Evolutionary conservation across 2,113 vertebrate species (phyloP).

Genomic region (Calyptomena viridis): DNA sequence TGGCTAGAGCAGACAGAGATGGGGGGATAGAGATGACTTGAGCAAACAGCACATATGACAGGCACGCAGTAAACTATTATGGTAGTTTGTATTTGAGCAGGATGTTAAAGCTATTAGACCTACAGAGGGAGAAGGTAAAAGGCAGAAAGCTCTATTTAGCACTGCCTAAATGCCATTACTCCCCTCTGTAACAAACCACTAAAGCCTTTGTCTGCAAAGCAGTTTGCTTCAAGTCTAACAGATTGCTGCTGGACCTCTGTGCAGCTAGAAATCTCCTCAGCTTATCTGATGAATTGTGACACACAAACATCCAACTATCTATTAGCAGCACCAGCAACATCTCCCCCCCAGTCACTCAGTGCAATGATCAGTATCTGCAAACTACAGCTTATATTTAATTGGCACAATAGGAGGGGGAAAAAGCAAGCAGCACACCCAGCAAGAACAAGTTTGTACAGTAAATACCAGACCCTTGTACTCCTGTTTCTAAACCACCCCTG

Average conservation of each 20-base stretch:
- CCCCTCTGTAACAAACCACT: not conserved
- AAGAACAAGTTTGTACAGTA: not conserved
- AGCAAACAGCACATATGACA: not conserved
- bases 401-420: not conserved
- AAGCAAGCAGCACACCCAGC: not conserved
- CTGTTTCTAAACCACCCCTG: not conserved
- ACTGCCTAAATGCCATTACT: not conserved
- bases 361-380: not conserved
- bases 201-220: not conserved
- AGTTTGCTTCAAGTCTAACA: not conserved
- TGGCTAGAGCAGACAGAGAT: not conserved
- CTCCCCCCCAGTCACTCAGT: not conserved
- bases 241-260: not conserved
- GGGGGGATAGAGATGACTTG: not conserved
- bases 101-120: not conserved
- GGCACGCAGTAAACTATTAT: not conserved
- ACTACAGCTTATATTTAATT: not conserved
- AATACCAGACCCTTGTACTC: not conserved
- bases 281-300: not conserved
- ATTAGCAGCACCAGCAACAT: not conserved
- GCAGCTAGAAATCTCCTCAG: not conserved
- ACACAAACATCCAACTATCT: not conserved
- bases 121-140: not conserved
- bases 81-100: not conserved
- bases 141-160: not conserved